Percentiles rank a stretch among this genome's conserved stretches.
Conservation (phyloP, 1,140 invertebrate species). For the Drosophila pseudoobscura region DNA sequence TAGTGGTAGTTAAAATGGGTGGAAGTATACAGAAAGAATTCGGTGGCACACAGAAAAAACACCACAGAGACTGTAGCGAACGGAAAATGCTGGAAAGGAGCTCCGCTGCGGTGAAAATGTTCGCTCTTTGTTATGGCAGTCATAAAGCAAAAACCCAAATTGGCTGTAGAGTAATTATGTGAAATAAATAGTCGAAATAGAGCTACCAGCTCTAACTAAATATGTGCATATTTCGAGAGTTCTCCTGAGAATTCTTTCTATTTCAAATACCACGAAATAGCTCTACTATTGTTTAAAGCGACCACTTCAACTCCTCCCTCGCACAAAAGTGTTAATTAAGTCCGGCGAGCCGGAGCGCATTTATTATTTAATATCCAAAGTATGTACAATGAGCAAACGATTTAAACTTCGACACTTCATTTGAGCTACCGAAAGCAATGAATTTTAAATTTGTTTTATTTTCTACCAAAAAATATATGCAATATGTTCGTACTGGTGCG, state of each 20-base stretch:
- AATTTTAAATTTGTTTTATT: background rate
- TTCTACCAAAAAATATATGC: too few species aligned
- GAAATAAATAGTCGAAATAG: slow-evolving; percentile 5
- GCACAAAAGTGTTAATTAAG: background rate
- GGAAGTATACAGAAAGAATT: slow-evolving; percentile 5
- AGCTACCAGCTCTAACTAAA: too few species aligned
- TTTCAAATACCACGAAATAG: too few species aligned
- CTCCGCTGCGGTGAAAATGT: too few species aligned
- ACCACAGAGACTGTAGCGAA: slow-evolving; percentile 1
- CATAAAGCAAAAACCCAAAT: too few species aligned
- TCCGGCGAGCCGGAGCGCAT: background rate
- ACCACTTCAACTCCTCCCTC: background rate
- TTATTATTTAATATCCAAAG: background rate
- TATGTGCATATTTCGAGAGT: too few species aligned
- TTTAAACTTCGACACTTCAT: background rate
- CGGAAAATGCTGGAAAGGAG: too few species aligned
- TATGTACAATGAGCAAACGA: background rate
- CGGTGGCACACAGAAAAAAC: background rate
- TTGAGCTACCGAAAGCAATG: background rate
- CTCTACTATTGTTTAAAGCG: too few species aligned
- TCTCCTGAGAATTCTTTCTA: too few species aligned
- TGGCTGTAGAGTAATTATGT: too few species aligned
- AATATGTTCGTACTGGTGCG: too few species aligned
- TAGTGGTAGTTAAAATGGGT: slow-evolving; percentile 27
- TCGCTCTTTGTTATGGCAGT: too few species aligned